Conservation (phyloP, 2,113 vertebrate genomes). For the Cisticola juncidis region DNA sequence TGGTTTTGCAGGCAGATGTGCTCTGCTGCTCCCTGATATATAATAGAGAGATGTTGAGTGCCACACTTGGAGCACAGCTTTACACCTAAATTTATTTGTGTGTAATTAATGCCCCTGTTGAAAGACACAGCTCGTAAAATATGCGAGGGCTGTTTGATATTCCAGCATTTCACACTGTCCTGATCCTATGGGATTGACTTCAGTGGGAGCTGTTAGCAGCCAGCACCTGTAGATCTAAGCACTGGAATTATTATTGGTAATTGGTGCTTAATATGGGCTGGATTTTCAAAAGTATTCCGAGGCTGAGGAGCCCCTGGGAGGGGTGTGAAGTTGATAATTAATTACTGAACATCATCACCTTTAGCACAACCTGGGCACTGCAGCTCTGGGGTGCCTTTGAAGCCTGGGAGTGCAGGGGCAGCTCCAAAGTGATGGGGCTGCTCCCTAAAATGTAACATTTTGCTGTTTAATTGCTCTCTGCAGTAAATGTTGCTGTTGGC, state of each 20-base stretch:
- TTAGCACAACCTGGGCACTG: neutral
- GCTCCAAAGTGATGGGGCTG: neutral
- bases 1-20: neutral
- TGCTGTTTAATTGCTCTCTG: neutral
- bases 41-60: neutral
- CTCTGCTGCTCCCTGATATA: neutral
- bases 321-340: neutral
- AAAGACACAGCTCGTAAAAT: constrained; percentile 4
- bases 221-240: constrained; percentile 52
- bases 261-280: constrained; percentile 1
- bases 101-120: constrained; percentile 38
- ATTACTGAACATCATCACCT: neutral
- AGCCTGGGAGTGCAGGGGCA: neutral
- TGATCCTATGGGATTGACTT: constrained; percentile 19
- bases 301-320: neutral
- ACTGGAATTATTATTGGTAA: constrained; percentile 1
- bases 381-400: neutral
- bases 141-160: neutral
- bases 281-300: neutral
- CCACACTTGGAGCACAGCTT: neutral
- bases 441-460: neutral
- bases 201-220: neutral
- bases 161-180: neutral
- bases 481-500: neutral
- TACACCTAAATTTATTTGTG: neutral